A percentile compares a stretch with the other conserved stretches of the same genome.
Conservation (phyloP, 2,113 vertebrate species). For the Callorhinus ursinus region DNA sequence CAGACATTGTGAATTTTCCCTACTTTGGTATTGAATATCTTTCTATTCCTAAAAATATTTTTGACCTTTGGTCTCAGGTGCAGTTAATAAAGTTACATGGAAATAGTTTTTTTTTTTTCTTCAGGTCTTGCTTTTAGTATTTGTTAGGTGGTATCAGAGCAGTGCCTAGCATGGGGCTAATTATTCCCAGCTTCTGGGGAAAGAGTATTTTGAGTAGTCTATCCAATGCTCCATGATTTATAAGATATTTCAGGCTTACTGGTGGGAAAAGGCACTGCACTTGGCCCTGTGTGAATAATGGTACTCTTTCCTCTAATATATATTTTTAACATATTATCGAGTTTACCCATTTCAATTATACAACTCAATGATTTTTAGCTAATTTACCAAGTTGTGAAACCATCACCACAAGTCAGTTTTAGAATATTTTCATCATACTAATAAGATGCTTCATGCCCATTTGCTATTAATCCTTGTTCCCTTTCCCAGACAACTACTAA, state of each 20-base stretch:
- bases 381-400: conserved; percentile 2
- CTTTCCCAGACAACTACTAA: background rate
- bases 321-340: background rate
- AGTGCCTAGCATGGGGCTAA: background rate
- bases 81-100: background rate
- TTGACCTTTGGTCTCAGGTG: background rate
- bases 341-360: background rate
- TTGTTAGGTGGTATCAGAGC: background rate
- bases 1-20: background rate
- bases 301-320: background rate
- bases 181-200: background rate
- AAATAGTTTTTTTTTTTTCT: background rate
- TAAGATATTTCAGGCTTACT: background rate
- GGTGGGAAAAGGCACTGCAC: background rate
- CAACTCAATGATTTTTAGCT: background rate
- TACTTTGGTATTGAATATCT: background rate
- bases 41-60: background rate
- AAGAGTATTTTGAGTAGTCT: background rate
- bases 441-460: background rate
- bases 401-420: background rate
- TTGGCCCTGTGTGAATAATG: background rate
- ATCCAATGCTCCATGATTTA: background rate
- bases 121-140: background rate
- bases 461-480: background rate
- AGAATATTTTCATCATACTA: background rate